Percentiles rank a stretch among this genome's conserved stretches.
phyloP scores from a whole-genome alignment of 2,888 invertebrate genomes.

The Sepiola atlantica region DNA sequence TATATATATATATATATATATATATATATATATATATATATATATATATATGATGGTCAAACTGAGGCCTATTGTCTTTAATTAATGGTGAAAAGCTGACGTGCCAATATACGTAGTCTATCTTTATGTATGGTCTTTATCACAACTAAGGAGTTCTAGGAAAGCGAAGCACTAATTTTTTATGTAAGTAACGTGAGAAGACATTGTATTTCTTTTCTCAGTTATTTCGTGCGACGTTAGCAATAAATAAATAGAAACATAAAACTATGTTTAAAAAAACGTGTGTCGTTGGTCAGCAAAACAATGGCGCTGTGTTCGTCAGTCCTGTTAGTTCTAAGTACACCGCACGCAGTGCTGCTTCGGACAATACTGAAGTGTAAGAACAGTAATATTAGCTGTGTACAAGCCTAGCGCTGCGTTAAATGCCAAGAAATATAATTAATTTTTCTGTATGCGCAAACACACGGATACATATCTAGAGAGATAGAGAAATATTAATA shows the following conservation, averaged over 20 bases:
- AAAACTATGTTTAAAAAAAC: too few species aligned
- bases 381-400: background rate
- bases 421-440: background rate
- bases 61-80: too few species aligned
- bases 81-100: too few species aligned
- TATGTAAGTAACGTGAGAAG: too few species aligned
- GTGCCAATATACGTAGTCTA: too few species aligned
- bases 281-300: background rate
- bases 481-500: background rate
- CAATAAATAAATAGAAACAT: background rate
- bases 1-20: too few species aligned
- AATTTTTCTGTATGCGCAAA: background rate
- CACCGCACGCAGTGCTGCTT: background rate
- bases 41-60: background rate
- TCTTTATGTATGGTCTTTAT: too few species aligned
- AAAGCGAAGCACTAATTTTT: too few species aligned
- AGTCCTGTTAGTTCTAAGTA: background rate
- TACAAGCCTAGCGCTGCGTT: background rate
- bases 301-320: background rate
- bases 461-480: background rate
- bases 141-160: too few species aligned
- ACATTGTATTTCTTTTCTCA: too few species aligned
- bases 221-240: too few species aligned
- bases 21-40: background rate
- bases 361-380: background rate